phyloP scores from a whole-genome alignment of 2,113 vertebrate genomes.

The Rhinopithecus roxellana region DNA sequence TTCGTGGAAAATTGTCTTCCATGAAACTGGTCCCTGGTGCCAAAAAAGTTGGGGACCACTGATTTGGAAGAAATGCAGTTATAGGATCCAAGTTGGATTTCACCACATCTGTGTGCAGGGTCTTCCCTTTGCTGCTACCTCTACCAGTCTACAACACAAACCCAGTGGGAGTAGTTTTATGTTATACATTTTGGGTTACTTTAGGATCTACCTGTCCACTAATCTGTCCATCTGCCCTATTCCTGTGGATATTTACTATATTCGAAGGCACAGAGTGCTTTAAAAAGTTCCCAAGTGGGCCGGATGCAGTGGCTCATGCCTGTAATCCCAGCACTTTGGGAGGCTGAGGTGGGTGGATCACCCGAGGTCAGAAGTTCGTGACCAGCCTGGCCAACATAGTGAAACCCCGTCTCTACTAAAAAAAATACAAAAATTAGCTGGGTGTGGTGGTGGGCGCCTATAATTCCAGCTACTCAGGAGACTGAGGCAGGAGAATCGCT shows the following conservation, averaged over 20 bases:
- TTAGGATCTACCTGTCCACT: background rate
- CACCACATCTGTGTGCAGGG: background rate
- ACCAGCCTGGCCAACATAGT: background rate
- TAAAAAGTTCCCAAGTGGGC: background rate
- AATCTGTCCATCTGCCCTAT: background rate
- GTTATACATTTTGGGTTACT: background rate
- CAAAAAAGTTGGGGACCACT: no score
- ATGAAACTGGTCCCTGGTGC: no score
- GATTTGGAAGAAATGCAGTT: background rate
- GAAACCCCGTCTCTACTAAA: background rate
- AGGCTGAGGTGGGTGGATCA: background rate
- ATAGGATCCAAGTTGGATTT: background rate
- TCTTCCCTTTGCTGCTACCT: background rate
- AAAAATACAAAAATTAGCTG: background rate
- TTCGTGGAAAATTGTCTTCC: no score
- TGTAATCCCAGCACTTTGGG: background rate
- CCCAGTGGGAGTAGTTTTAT: background rate
- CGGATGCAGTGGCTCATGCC: background rate
- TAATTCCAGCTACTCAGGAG: no score
- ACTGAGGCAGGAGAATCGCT: no score
- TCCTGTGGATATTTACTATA: background rate
- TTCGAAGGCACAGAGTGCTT: conserved; percentile 34
- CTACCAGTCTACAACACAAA: conserved; percentile 21
- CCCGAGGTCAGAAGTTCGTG: background rate
- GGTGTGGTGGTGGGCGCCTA: background rate